Evolutionary conservation across 1,140 invertebrate species (phyloP), one percentile per base, ranked within the genome.

Genomic region (Zaprionus vittiger): DNA sequence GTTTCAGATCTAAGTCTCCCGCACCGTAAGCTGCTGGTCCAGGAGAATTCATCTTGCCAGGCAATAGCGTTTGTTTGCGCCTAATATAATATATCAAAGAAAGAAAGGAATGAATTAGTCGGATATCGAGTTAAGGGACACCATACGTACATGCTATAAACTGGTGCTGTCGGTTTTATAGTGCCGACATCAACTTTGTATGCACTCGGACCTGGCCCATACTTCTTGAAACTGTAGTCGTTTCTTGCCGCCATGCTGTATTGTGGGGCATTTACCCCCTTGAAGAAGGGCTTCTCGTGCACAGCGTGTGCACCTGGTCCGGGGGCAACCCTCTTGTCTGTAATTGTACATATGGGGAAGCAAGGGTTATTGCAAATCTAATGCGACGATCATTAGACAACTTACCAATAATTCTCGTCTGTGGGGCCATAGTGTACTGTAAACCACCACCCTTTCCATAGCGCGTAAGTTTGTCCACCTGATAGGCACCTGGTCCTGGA

Each of bases 141-240:
- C 2, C 24, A 61, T 73, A 91, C 93, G 87, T 72, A 94, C 94
- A 94, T 94, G 81, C 93, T 94, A 67, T 93, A 94, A 2, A 93
- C 92, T 1, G 93, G 93, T 20, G 86, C 87, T 0, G 91, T 80
- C 12, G 79, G 85, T 61, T 89, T 93, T 61, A 93, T 91, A 0
- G 93, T 80, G 63, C 92, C 91, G 1, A 93, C 81, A 79, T 93
- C 68, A 80, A 94, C 69, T 73, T 93, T 93, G 91, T 95, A 95
- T n/a, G 94, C 94, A 91, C 95, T 95, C 4, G 95, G 94, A n/a
- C 94, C 95, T 4, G 95, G 95, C 6, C 94, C 94, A 2, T 87
- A 65, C 4, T 92, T 91, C 68, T 93, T 93, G 22, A 87, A 83
- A n/a, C 52, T 67, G 41, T 83, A 91, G n/a, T 92, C 91, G 12